Conservation (phyloP, 2,113 vertebrate genomes). For the Pterophyllum scalare region DNA sequence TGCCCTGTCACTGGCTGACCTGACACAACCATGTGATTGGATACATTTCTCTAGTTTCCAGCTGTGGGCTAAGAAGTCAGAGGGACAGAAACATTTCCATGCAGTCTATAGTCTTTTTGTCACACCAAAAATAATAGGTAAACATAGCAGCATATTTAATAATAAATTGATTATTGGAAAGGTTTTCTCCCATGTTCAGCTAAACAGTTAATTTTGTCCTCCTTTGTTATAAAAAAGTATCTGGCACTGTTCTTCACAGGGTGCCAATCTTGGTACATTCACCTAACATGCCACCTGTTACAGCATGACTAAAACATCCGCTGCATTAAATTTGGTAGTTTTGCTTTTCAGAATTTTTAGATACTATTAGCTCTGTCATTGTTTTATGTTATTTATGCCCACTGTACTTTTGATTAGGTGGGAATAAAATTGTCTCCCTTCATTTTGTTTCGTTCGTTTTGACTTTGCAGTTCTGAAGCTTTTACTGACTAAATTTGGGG, state of each 20-base stretch:
- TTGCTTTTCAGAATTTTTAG: too few species aligned
- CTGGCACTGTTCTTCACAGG: neutral
- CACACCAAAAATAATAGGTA: neutral
- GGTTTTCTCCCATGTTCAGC: neutral
- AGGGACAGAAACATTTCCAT: neutral
- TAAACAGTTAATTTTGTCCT: neutral
- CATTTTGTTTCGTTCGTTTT: neutral
- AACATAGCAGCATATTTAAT: neutral
- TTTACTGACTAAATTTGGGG: neutral
- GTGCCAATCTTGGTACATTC: neutral
- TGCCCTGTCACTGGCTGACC: neutral
- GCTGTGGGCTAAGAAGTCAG: fast-evolving
- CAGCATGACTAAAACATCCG: neutral
- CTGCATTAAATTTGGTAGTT: too few species aligned
- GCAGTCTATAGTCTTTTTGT: neutral
- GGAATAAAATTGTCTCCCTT: neutral
- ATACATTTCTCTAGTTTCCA: neutral
- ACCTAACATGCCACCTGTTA: neutral
- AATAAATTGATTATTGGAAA: neutral
- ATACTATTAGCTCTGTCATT: too few species aligned
- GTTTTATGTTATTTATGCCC: too few species aligned
- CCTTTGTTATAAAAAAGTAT: too few species aligned
- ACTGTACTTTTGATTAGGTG: neutral
- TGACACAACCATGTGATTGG: neutral
- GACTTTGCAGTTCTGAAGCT: neutral